Base-by-base conservation (phyloP, 1,140 invertebrate genomes). In the Caligus rogercresseyi region DNA sequence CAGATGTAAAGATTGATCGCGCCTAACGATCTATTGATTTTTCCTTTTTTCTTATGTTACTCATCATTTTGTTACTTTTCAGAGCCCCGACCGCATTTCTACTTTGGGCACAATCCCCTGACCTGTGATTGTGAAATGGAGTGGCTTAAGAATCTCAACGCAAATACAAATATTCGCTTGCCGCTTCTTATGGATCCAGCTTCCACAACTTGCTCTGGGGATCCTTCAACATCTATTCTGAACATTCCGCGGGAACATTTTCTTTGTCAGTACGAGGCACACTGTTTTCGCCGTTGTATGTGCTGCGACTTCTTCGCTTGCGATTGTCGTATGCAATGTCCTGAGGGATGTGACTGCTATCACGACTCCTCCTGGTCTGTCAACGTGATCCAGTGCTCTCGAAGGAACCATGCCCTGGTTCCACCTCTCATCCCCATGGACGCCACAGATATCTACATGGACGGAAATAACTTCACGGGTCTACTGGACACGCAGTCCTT, bases 271-370 rank as follows among this genome's bases (percentile, higher is more conserved):
- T 93, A 93, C 70, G 83, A 88, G 31, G 81, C 83, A 53, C 89
- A 92, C 68, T 93, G 89, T 72, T 89, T 89, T 70, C 83, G 87
- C 0, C 72, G 89, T 52, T 93, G 89, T 71, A 86, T 91, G 67
- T 93, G 89, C 73, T 93, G 89, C 72, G 89, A 93, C 70, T 93
- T 89, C 69, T 87, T 90, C 72, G 88, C 88, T 20, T 93, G 89
- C 72, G 76, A 93, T 71, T 93, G 89, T 75, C 87, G 92, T 77
- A 91, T 93, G 88, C 90, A 85, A 19, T 93, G 89, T 69, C 89
- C 89, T 19, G 80, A 80, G 54, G 86, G 89, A 69, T 93, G 89
- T 72, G 85, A 85, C 25, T 93, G 89, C 73, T 92, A 89, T 74
- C 86, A 92, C 70, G 88, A 92, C 72, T 85, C 89, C 70, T 86